These are phyloP conservation scores for Crambe crambe DNA, from an alignment of 37 sponge, comb jelly and placozoan genomes.

Conservation along the genomic window DNA sequence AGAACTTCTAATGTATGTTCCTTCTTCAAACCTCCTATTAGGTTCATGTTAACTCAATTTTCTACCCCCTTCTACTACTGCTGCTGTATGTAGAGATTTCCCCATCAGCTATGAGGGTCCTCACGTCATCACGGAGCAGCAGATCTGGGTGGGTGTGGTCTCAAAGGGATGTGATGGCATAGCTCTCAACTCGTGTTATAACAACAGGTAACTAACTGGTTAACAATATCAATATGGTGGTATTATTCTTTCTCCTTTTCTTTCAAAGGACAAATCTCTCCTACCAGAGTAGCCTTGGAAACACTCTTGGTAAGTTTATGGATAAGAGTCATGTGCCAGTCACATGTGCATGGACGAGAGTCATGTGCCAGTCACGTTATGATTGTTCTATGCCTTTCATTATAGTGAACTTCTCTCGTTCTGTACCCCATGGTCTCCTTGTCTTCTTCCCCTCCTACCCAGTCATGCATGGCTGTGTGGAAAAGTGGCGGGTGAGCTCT, in stretches of 20 bases:
- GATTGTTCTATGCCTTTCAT: not conserved
- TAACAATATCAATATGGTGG: constrained; percentile 38
- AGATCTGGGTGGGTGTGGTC: constrained; percentile 88
- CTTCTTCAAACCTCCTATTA: not conserved
- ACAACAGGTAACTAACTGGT: too few species aligned
- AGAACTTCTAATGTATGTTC: constrained; percentile 77
- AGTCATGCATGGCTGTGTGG: constrained; percentile 77
- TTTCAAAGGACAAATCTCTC: constrained; percentile 18
- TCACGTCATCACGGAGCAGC: constrained; percentile 84
- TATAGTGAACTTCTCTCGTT: constrained; percentile 83
- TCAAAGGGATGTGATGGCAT: constrained; percentile 63
- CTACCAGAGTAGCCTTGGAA: constrained; percentile 83
- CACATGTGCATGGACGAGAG: too few species aligned
- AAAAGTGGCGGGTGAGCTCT: constrained; percentile 78
- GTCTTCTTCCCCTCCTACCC: constrained; percentile 97
- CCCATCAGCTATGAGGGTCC: constrained; percentile 81
- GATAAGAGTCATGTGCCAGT: not conserved
- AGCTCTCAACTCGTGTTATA: too few species aligned
- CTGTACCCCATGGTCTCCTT: constrained; percentile 86
- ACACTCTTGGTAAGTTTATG: constrained; percentile 54
- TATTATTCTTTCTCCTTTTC: not conserved
- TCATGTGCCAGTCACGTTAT: constrained; percentile 13
- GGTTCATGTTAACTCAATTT: not conserved
- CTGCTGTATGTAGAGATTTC: constrained; percentile 57
- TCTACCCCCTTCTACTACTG: too few species aligned